phyloP scores from a whole-genome alignment of 2,888 invertebrate species.

The Hoplodrina ambigua region DNA sequence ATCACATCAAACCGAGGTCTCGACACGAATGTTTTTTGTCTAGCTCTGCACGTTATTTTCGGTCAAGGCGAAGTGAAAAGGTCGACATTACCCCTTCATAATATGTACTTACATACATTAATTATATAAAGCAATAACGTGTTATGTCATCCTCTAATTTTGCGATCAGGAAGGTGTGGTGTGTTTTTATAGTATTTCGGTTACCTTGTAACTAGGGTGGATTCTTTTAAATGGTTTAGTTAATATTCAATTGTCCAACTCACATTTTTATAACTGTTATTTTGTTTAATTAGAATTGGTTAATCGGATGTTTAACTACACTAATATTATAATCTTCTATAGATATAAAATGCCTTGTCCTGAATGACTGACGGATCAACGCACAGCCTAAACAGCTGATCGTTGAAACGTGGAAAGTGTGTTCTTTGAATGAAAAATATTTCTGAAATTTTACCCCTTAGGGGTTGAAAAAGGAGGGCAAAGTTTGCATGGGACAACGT shows the following conservation, averaged over 20 bases:
- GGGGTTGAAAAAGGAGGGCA: too few species aligned
- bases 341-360: too few species aligned
- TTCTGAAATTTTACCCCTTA: too few species aligned
- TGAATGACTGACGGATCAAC: too few species aligned
- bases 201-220: constrained; percentile 15
- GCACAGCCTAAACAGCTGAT: too few species aligned
- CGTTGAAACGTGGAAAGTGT: too few species aligned
- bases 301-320: too few species aligned
- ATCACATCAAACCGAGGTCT: constrained; percentile 46
- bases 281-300: too few species aligned
- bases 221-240: constrained; percentile 14
- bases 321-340: too few species aligned
- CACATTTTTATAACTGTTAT: too few species aligned
- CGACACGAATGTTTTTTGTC: constrained; percentile 56
- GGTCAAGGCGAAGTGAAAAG: constrained; percentile 56
- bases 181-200: constrained; percentile 32
- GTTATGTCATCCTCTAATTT: constrained; percentile 47
- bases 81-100: constrained; percentile 46
- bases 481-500: too few species aligned
- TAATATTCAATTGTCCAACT: constrained; percentile 4
- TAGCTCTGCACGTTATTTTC: constrained; percentile 48
- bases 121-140: constrained; percentile 20
- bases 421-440: too few species aligned
- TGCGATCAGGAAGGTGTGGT: constrained; percentile 45
- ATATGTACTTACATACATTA: constrained; percentile 32